Base-by-base conservation (phyloP, 2,113 vertebrate genomes). In the Zeus faber region DNA sequence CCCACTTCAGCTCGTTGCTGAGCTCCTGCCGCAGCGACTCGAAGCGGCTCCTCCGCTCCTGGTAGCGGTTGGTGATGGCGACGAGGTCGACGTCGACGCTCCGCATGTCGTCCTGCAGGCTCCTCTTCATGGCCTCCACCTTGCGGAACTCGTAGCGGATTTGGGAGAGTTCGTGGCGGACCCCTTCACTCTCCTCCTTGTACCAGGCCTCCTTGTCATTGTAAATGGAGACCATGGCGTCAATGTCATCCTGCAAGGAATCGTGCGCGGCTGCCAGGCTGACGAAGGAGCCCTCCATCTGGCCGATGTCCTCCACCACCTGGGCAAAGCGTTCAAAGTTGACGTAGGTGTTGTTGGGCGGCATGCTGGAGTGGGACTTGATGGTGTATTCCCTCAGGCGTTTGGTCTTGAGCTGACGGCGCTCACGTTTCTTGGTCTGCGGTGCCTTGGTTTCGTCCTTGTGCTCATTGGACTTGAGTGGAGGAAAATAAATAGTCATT, bases 351-450 rank as follows among this genome's bases (percentile, higher is more conserved):
- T 96, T 96, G 75, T 98, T 98, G 44, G 92, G 94, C 1, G 92
- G 93, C 92, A 96, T 97, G 87, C 95, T 97, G 0, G 92, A 95
- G 81, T 97, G 95, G 40, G 92, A 96, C 67, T 99, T 95, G 55
- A 98, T 91, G 1, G 95, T 97, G 70, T 99, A 98, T 69, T 98
- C 96, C 66, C 88, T 91, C 69, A 99, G 80, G 2, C 77, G 90
- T 39, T 96, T 96, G 10, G 96, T 94, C 88, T 97, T 96, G 74
- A 99, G 85, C 67, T 93, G 92, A 0, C 78, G 68, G 1, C 80
- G 87, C 67, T 88, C 91, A 2, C 71, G 76, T 59, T 87, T 91
- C 74, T 60, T 88, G 22, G 67, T 82, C 50, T 90, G 92, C 0
- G 74, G 76, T 24, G 81, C 47, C 80, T 88, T 89, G 39, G 49